Evolutionary conservation across 2,797 vertebrate genomes (phyloP), one percentile per base, ranked within the genome.

Genomic region (Pangasius larnaudii): DNA sequence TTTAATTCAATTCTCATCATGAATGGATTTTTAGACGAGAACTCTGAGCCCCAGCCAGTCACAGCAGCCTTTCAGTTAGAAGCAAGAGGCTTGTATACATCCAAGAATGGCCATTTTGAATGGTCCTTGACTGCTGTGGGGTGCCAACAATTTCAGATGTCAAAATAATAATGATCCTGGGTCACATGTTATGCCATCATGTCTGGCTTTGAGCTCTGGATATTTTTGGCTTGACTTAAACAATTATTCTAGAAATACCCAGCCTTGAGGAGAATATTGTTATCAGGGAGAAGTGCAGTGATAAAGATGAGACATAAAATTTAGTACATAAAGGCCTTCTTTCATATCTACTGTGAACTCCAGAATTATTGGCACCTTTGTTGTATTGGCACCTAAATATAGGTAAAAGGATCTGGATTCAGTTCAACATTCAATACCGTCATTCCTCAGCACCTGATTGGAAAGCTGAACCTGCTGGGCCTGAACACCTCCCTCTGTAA

Each of bases 1-100:
- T 82, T 63, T 82, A 82, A 82, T 82, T 82, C 80, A 63, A n/a
- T 63, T 46, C 24, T 82, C 27, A n/a, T 49, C 39, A 83, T 83
- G 80, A 65, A 83, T 83, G 27, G 80, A 19, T 49, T 83, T 83
- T 65, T 11, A 19, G 61, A 61, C 14, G 36, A 59, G 56, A n/a
- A 49, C 39, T 51, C 59, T 65, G 27, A 65, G 27, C 39, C 14
- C 14, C 58, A 65, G 80, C 58, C 58, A 61, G 58, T 61, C 22
- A 49, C 2, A 65, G 59, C 24, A 10, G 61, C 27, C 14, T 83
- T 83, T 49, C 42, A 65, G 24, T 65, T n/a, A 65, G 24, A 65
- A 82, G 58, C 22, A 61, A 81, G 39, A 49, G 13, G 59, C 27
- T 30, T 65, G 80, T 65, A 22, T 65, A 63, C 22, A 3, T 42